phyloP scores from a whole-genome alignment of 2,113 vertebrate genomes.

The Climacteris rufus region DNA sequence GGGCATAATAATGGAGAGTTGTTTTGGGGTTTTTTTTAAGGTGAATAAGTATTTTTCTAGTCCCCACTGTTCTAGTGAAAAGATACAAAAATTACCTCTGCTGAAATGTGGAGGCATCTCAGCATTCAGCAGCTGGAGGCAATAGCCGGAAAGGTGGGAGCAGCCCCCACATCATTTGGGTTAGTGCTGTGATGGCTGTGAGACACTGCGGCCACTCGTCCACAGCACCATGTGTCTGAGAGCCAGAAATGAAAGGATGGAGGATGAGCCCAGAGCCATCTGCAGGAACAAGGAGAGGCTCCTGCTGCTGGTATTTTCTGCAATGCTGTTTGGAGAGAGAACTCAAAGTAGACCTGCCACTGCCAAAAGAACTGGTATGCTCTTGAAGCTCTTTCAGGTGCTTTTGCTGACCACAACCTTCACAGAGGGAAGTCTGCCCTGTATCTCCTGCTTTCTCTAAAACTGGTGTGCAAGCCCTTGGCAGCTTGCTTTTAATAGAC shows the following conservation, averaged over 20 bases:
- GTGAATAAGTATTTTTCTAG: neutral
- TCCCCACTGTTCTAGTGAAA: neutral
- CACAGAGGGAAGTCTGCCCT: neutral
- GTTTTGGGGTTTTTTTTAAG: neutral
- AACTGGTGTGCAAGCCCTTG: neutral
- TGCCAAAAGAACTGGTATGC: neutral
- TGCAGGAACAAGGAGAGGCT: fast-evolving
- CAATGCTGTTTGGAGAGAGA: neutral
- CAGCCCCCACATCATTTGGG: fast-evolving
- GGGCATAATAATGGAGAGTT: neutral
- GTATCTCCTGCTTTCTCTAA: neutral
- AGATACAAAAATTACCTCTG: neutral
- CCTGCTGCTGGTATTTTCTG: neutral
- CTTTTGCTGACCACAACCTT: neutral
- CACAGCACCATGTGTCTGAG: fast-evolving
- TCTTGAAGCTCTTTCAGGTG: neutral
- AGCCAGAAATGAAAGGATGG: neutral
- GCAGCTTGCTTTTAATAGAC: neutral
- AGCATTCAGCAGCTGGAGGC: neutral
- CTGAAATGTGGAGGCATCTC: neutral
- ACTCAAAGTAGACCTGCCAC: neutral
- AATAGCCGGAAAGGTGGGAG: neutral
- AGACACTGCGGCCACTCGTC: fast-evolving
- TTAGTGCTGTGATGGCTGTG: fast-evolving
- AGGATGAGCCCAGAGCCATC: neutral